Percentiles rank a stretch among this genome's conserved stretches.
These are phyloP conservation scores for Tethea ocularis DNA, from an alignment of 2,888 invertebrate genomes.

Conservation along the genomic window DNA sequence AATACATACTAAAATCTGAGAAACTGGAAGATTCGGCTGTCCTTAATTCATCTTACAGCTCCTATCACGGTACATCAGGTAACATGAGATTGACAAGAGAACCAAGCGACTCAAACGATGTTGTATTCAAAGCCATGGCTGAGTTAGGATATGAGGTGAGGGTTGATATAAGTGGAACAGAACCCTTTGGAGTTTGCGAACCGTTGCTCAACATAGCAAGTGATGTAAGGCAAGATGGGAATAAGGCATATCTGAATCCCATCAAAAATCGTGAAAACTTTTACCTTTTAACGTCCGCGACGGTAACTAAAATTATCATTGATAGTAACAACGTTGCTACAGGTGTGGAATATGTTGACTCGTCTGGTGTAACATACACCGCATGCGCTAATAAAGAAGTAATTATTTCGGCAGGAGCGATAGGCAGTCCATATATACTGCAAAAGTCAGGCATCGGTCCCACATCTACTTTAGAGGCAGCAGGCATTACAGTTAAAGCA, in stretches of 20 bases:
- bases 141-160: slow-evolving; percentile 30
- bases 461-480: slow-evolving; percentile 28
- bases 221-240: slow-evolving; percentile 36
- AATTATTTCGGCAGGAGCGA: slow-evolving; percentile 47
- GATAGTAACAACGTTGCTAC: slow-evolving; percentile 39
- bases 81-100: slow-evolving; percentile 16
- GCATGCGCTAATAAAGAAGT: slow-evolving; percentile 42
- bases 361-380: slow-evolving; percentile 20
- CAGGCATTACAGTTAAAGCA: slow-evolving; percentile 36
- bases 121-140: slow-evolving; percentile 29
- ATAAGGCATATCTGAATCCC: slow-evolving; percentile 31
- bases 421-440: slow-evolving; percentile 46
- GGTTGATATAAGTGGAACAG: slow-evolving; percentile 34
- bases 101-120: slow-evolving; percentile 10
- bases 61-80: slow-evolving; percentile 39
- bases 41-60: slow-evolving; percentile 12
- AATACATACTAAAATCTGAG: slow-evolving; percentile 41
- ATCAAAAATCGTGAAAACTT: slow-evolving; percentile 35
- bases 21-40: slow-evolving; percentile 27
- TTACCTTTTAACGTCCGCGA: slow-evolving; percentile 32
- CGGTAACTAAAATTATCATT: slow-evolving; percentile 38
- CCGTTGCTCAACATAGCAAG: slow-evolving; percentile 35
- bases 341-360: slow-evolving; percentile 37
- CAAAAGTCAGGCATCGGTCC: slow-evolving; percentile 57
- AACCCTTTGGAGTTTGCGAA: slow-evolving; percentile 30